Evolutionary conservation across 2,888 invertebrate species (phyloP), one percentile per base, ranked within the genome.

Genomic region (Drosophila testacea): DNA sequence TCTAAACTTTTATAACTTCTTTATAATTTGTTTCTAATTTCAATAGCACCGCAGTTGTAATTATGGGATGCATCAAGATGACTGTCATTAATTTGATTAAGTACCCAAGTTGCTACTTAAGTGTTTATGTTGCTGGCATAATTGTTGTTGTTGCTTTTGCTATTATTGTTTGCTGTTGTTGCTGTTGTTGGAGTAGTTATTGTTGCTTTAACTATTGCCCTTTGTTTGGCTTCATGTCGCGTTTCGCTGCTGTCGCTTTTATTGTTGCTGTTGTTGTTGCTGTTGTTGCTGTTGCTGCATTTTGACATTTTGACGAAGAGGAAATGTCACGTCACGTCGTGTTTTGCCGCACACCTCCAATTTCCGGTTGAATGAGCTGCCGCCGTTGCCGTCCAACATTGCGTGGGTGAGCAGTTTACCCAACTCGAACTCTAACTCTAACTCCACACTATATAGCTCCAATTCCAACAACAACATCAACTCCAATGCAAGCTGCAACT

Each of bases 291-390:
- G 69, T 54, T 59, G 75, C 60, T 83, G 87, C 85, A 90, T 91
- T 91, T 91, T 91, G 91, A 91, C 91, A 91, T 92, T 91, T 90
- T 91, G 91, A 91, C 91, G 89, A 91, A 90, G 90, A 92, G 92
- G 92, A 92, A 92, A 92, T 92, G 92, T 91, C 91, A 92, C 91
- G 92, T 92, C 92, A 92, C 92, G 92, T 92, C 91, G 92, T 91
- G 92, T 92, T 92, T 91, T 91, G 92, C 92, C 92, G 90, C 92
- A 92, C 92, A 92, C 92, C 92, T 92, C 91, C 92, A 91, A 92
- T 92, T 92, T 92, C 92, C 89, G 87, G 88, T 89, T 89, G 83
- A 86, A 69, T 83, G 75, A 83, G 88, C 84, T 80, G 78, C 71
- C 69, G 78, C 64, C 72, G 74, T 63, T 47, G 68, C 42, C 50